Evolutionary conservation across 2,797 vertebrate genomes (phyloP).

Genomic region (Phaenicophaeus curvirostris): DNA sequence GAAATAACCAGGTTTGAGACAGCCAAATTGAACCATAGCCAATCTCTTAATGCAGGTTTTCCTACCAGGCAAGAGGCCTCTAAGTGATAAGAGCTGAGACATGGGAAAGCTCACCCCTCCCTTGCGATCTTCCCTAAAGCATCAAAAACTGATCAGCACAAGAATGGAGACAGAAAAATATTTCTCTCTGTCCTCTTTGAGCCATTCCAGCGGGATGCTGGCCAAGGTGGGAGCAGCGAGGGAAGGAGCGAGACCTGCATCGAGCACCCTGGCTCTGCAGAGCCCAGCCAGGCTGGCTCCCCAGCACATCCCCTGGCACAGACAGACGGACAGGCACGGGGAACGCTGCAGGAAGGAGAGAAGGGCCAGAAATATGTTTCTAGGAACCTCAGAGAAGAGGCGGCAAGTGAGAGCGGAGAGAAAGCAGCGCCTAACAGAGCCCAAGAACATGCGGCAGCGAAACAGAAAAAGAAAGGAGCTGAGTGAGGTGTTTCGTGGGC

Average conservation of each 20-base stretch:
- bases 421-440: neutral
- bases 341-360: neutral
- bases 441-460: fast-evolving
- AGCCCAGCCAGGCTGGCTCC: neutral
- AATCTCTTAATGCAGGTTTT: too few species aligned
- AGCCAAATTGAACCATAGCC: too few species aligned
- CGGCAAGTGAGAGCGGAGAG: neutral
- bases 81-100: too few species aligned
- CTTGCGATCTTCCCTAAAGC: too few species aligned
- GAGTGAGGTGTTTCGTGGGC: neutral
- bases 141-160: too few species aligned
- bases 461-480: neutral
- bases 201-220: neutral
- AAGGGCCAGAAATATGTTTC: neutral
- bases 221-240: neutral
- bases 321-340: neutral
- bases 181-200: too few species aligned
- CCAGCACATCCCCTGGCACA: fast-evolving
- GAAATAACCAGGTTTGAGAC: too few species aligned
- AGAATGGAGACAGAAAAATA: too few species aligned
- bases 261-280: neutral
- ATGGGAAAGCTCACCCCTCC: too few species aligned
- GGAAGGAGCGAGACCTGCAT: neutral
- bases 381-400: neutral
- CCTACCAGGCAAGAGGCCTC: too few species aligned